phyloP scores from a whole-genome alignment of 1,140 invertebrate species.

The Apis laboriosa region DNA sequence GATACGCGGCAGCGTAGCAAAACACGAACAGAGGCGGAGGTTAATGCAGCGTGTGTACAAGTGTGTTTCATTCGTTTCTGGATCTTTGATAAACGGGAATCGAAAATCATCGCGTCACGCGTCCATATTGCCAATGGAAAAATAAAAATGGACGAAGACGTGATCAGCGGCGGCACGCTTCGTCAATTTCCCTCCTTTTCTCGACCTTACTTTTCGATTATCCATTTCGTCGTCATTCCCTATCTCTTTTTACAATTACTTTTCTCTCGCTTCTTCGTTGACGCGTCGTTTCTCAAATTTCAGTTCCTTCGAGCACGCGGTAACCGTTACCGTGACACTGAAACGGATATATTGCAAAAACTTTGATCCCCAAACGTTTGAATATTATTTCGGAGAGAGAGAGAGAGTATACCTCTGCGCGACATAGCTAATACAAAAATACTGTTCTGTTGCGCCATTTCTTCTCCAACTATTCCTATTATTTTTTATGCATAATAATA shows the following conservation, averaged over 20 bases:
- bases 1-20: neutral
- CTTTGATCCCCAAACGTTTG: constrained; percentile 52
- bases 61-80: neutral
- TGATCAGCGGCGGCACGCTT: neutral
- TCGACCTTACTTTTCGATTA: neutral
- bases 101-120: neutral
- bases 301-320: constrained; percentile 15
- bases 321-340: constrained; percentile 18
- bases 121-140: neutral
- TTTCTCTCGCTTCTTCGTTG: no score
- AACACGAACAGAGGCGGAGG: constrained; percentile 22
- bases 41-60: constrained; percentile 36
- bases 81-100: constrained; percentile 41
- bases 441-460: constrained; percentile 74
- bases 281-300: neutral
- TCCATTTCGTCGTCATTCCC: neutral
- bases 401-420: constrained; percentile 23
- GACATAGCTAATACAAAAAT: constrained; percentile 75
- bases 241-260: no score
- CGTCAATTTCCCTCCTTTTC: neutral
- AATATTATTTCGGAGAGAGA: constrained; percentile 42
- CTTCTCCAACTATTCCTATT: constrained; percentile 63
- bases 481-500: constrained; percentile 64
- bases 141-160: neutral
- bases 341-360: constrained; percentile 34